Percentiles rank a stretch among this genome's conserved stretches.
These are phyloP conservation scores for Lycodopsis pacificus DNA, from an alignment of 2,797 vertebrate species.

Conservation along the genomic window DNA sequence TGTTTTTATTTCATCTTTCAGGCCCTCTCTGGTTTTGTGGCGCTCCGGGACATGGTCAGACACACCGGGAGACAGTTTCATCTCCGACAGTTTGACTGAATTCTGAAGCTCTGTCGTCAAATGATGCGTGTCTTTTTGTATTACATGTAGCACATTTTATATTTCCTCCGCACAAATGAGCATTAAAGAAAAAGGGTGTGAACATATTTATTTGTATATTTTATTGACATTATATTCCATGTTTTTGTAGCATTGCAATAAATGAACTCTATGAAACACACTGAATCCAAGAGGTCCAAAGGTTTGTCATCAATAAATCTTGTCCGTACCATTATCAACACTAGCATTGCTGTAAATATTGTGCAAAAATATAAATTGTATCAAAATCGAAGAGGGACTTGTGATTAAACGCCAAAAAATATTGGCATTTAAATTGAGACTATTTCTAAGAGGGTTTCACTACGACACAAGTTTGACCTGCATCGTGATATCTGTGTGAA, in stretches of 20 bases:
- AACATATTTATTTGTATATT: constrained; percentile 59
- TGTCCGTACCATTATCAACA: not conserved
- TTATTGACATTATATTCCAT: not conserved
- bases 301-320: not conserved
- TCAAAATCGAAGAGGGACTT: not conserved
- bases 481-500: not conserved
- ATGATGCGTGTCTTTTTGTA: not conserved
- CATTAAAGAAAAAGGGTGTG: not conserved
- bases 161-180: not conserved
- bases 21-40: constrained; percentile 86
- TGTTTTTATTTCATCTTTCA: constrained; percentile 42
- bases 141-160: not conserved
- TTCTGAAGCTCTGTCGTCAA: constrained; percentile 50
- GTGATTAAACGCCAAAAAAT: not conserved
- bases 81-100: constrained; percentile 87
- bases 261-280: constrained; percentile 17
- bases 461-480: not conserved
- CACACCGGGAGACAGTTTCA: constrained; percentile 89
- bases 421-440: not conserved
- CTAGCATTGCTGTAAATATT: not conserved
- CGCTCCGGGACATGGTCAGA: constrained; percentile 90
- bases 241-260: constrained; percentile 24
- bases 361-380: not conserved
- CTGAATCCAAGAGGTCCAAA: not conserved
- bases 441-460: not conserved